phyloP scores from a whole-genome alignment of 2,113 vertebrate genomes.

The Columbina picui region DNA sequence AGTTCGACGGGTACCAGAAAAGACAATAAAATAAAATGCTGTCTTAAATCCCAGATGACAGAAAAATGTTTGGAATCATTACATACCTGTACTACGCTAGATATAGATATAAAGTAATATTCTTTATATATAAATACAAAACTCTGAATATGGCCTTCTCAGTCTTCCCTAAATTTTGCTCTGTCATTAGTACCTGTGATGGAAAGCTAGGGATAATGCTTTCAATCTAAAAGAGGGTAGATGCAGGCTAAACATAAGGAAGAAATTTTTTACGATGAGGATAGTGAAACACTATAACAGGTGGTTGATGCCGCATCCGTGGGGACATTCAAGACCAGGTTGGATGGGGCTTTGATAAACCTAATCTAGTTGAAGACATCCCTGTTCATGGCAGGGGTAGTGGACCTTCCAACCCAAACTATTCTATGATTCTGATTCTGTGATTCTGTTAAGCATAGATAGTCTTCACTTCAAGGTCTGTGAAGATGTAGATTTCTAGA shows the following conservation, averaged over 20 bases:
- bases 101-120: background rate
- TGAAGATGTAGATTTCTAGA: background rate
- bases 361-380: too few species aligned
- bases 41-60: background rate
- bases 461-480: background rate
- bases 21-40: background rate
- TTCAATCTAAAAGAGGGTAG: too few species aligned
- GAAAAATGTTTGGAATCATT: background rate
- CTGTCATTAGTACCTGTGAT: background rate
- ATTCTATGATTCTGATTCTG: too few species aligned
- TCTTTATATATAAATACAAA: background rate
- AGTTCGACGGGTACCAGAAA: background rate
- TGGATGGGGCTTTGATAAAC: too few species aligned
- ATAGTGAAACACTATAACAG: too few species aligned
- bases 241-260: too few species aligned
- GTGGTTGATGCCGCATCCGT: too few species aligned
- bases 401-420: too few species aligned
- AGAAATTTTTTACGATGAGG: too few species aligned
- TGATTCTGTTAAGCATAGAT: background rate
- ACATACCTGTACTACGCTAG: background rate
- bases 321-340: too few species aligned
- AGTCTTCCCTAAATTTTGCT: background rate
- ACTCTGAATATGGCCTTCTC: background rate
- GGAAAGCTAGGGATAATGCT: background rate
- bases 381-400: too few species aligned